These are phyloP conservation scores for Lochmaea capreae DNA, from an alignment of 2,888 invertebrate genomes.

Conservation along the genomic window DNA sequence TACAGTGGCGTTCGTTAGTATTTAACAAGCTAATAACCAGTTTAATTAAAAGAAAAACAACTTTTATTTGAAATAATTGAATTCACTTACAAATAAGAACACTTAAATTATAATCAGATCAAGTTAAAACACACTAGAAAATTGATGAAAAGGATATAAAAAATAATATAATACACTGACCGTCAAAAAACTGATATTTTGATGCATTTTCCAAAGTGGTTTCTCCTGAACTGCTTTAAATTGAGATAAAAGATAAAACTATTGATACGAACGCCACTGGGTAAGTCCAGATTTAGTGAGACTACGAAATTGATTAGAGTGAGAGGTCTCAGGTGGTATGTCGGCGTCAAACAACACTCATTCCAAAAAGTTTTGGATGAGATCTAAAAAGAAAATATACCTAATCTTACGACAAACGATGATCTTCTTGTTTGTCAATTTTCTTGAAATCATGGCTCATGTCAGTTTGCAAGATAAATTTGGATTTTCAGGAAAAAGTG, in stretches of 20 bases:
- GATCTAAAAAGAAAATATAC: constrained; percentile 16
- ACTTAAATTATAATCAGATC: too few relatives aligned
- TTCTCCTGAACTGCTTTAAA: too few relatives aligned
- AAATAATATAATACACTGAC: too few relatives aligned
- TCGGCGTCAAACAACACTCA: constrained; percentile 47
- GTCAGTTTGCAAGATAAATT: neutral
- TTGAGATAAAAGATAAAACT: neutral
- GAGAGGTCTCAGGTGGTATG: constrained; percentile 63
- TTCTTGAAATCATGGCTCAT: neutral
- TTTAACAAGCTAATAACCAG: neutral
- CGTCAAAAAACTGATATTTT: too few relatives aligned
- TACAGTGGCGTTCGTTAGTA: constrained; percentile 30
- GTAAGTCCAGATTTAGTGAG: constrained; percentile 62
- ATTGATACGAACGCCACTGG: constrained; percentile 38
- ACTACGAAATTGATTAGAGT: constrained; percentile 61
- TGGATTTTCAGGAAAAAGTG: neutral
- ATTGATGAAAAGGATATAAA: too few relatives aligned
- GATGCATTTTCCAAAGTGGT: too few relatives aligned
- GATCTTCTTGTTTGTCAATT: constrained; percentile 7
- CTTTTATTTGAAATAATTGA: neutral
- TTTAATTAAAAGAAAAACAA: neutral
- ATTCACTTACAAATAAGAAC: neutral
- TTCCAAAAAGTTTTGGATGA: constrained; percentile 10
- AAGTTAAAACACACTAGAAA: too few relatives aligned
- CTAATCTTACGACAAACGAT: neutral